Evolutionary conservation across 2,797 vertebrate genomes (phyloP), one percentile per base, ranked within the genome.

Genomic region (Etheostoma nigrum): DNA sequence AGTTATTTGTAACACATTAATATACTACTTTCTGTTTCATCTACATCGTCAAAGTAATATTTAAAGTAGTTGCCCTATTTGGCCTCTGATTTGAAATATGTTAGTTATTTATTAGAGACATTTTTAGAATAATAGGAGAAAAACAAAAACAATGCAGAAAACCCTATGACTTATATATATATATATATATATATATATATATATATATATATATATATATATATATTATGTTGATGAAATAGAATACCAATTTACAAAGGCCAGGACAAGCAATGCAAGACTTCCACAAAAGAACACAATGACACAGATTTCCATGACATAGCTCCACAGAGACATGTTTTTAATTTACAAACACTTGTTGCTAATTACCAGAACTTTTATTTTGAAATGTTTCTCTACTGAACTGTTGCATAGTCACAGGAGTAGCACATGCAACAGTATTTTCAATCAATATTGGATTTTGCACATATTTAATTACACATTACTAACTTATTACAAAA

Each of bases 231-330:
- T 40, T 12, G 36, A 40, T 40, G 3, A 40, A 40, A 33, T 51
- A 25, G 0, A 51, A 40, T 45, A 51, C 33, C 6, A 54, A 27
- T 18, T 1, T 0, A 58, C 33, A 61, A n/a, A 49, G 1, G 23
- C 15, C 27, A 66, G 65, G 33, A 70, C 73, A 69, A 65, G 42
- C 27, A 72, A 59, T 27, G 62, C 23, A 44, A 71, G 57, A 73
- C 21, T 49, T 54, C 21, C 27, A 49, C 49, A 36, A 69, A 33
- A 57, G 13, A 25, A 42, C 12, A 30, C 59, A 72, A 52, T 51
- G 54, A 65, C 59, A 74, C 21, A 53, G 33, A 57, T 74, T 70
- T 65, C 58, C 73, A 71, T 75, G 45, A 78, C 66, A 42, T 81
- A 44, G 62, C 25, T 66, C 40, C 48, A 54, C 10, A 63, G 19